Conservation (phyloP, 2,888 invertebrate genomes). For the Clusia tigrina region DNA sequence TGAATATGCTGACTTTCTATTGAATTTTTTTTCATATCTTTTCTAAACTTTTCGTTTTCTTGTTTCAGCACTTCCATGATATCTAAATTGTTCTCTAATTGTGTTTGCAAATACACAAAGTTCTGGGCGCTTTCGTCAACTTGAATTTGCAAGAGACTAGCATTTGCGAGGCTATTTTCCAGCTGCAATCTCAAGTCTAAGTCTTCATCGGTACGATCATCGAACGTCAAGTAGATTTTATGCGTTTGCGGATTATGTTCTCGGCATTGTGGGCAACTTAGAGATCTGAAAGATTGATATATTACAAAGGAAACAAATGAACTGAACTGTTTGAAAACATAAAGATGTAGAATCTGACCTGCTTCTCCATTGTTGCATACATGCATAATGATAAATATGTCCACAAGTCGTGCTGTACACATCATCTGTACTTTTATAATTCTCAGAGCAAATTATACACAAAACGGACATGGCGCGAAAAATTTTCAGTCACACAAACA, state of each 20-base stretch:
- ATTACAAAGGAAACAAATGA: not conserved
- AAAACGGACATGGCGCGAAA: too few relatives aligned
- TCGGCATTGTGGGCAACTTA: conserved; percentile 49
- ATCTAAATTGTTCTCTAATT: conserved; percentile 23
- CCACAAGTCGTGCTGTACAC: conserved; percentile 34
- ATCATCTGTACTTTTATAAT: conserved; percentile 22
- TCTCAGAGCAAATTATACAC: conserved; percentile 32
- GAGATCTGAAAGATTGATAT: conserved; percentile 40
- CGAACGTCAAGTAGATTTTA: conserved; percentile 45
- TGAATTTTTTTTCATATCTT: too few relatives aligned
- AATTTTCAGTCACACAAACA: too few relatives aligned
- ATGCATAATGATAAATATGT: conserved; percentile 31
- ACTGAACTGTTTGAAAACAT: not conserved
- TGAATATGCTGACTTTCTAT: too few relatives aligned
- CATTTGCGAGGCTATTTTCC: conserved; percentile 4
- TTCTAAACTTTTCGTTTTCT: conserved; percentile 17
- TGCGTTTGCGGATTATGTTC: conserved; percentile 22
- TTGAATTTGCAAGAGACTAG: conserved; percentile 17
- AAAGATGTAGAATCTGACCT: conserved; percentile 23
- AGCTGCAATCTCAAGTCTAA: not conserved
- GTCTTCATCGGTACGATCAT: conserved; percentile 28
- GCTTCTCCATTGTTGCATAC: conserved; percentile 30
- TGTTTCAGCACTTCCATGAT: too few relatives aligned
- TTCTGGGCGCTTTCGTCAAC: conserved; percentile 19
- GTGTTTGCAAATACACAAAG: conserved; percentile 26